Evolutionary conservation across 37 sponge, comb jelly and placozoan species (phyloP).

Genomic region (Corticium candelabrum): DNA sequence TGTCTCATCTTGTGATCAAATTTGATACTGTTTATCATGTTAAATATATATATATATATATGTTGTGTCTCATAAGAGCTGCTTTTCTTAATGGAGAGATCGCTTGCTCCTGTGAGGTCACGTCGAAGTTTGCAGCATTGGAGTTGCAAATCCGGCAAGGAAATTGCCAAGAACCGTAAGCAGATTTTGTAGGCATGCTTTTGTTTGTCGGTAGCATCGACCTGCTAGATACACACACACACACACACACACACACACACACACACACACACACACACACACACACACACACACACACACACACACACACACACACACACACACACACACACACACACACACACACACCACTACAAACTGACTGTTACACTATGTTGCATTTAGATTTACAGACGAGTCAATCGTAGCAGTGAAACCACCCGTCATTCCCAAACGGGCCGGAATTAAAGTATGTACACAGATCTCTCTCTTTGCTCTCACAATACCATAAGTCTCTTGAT

Average conservation of each 20-base stretch:
- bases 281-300: background rate
- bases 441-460: background rate
- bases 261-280: background rate
- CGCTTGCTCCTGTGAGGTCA: background rate
- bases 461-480: background rate
- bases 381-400: background rate
- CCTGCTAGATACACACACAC: background rate
- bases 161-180: background rate
- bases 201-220: too few relatives aligned
- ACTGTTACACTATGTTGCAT: background rate
- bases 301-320: conserved; percentile 2
- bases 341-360: too few relatives aligned
- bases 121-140: background rate
- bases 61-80: too few relatives aligned
- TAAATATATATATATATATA: too few relatives aligned
- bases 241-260: background rate
- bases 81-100: background rate
- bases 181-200: too few relatives aligned
- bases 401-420: too few relatives aligned
- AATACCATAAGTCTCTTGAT: too few relatives aligned
- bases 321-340: conserved; percentile 5
- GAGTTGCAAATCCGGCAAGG: background rate
- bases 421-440: background rate
- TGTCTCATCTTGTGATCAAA: too few relatives aligned
- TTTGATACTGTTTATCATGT: too few relatives aligned